phyloP scores from a whole-genome alignment of 2,888 invertebrate genomes.

The Apodemia zela region DNA sequence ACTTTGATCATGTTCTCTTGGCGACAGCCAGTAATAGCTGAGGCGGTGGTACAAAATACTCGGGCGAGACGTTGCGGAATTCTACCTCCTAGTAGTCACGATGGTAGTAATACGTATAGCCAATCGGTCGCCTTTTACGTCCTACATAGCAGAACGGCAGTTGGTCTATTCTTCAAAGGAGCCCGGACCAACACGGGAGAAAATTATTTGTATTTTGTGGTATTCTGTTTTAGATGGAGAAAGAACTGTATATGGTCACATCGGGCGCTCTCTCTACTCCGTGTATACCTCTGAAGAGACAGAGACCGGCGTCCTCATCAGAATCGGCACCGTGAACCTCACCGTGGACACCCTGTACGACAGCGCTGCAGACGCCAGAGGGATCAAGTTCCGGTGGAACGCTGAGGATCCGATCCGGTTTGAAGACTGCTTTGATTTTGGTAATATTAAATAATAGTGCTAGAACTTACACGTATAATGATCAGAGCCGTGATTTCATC shows the following conservation, averaged over 20 bases:
- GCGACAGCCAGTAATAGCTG: no score
- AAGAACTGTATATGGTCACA: slow-evolving; percentile 43
- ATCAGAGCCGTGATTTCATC: no score
- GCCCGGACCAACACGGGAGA: no score
- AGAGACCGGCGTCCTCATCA: slow-evolving; percentile 52
- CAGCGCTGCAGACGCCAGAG: slow-evolving; percentile 43
- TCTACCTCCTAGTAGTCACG: no score
- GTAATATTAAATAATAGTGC: slow-evolving; percentile 38
- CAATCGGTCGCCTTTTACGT: no score
- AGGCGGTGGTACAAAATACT: no score
- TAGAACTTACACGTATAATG: no score
- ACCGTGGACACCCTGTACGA: slow-evolving; percentile 54
- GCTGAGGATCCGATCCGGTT: slow-evolving; percentile 46
- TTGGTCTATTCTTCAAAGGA: no score
- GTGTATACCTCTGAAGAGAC: slow-evolving; percentile 47
- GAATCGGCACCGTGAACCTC: slow-evolving; percentile 50
- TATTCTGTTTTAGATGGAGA: slow-evolving; percentile 29
- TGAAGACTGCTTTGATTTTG: slow-evolving; percentile 75
- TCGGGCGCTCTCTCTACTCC: slow-evolving; percentile 57
- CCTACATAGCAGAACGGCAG: no score
- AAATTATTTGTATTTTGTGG: neutral
- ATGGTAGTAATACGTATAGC: no score
- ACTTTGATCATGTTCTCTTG: no score
- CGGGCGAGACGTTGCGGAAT: no score
- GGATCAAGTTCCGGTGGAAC: slow-evolving; percentile 60